These are phyloP conservation scores for Macrotis lagotis DNA, from an alignment of 2,113 vertebrate genomes.

Conservation along the genomic window DNA sequence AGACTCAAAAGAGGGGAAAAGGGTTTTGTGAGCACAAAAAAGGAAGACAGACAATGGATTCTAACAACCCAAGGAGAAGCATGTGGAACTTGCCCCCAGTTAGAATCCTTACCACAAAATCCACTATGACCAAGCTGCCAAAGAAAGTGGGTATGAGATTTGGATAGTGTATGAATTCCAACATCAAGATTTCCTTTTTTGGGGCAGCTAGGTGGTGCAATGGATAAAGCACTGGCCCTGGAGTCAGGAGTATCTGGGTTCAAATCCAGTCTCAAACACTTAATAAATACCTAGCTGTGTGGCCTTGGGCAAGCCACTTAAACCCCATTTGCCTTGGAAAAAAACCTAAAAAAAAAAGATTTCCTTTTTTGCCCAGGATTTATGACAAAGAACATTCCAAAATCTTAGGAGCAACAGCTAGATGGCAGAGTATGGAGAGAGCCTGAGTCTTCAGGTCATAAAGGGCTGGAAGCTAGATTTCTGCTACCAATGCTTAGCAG, in stretches of 20 bases:
- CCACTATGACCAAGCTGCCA: not conserved
- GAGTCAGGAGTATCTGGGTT: too few species aligned
- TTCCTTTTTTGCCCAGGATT: not conserved
- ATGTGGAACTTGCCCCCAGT: not conserved
- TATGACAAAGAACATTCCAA: not conserved
- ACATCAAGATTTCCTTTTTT: not conserved
- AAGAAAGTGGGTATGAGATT: too few species aligned
- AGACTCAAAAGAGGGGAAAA: not conserved
- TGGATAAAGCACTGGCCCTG: too few species aligned
- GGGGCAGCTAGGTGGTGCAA: too few species aligned
- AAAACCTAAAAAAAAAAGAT: too few species aligned
- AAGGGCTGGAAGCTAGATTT: not conserved
- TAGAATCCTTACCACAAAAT: not conserved
- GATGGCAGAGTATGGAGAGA: not conserved
- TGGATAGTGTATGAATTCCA: not conserved
- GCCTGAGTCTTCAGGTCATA: not conserved
- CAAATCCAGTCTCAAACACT: too few species aligned
- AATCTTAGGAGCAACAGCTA: not conserved
- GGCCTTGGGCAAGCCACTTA: too few species aligned
- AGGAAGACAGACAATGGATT: not conserved
- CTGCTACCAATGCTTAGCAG: not conserved
- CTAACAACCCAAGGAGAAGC: not conserved
- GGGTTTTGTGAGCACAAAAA: not conserved
- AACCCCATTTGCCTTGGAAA: too few species aligned
- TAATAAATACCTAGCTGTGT: too few species aligned